Conservation (phyloP, 1,140 invertebrate genomes). For the Eueides isabella region DNA sequence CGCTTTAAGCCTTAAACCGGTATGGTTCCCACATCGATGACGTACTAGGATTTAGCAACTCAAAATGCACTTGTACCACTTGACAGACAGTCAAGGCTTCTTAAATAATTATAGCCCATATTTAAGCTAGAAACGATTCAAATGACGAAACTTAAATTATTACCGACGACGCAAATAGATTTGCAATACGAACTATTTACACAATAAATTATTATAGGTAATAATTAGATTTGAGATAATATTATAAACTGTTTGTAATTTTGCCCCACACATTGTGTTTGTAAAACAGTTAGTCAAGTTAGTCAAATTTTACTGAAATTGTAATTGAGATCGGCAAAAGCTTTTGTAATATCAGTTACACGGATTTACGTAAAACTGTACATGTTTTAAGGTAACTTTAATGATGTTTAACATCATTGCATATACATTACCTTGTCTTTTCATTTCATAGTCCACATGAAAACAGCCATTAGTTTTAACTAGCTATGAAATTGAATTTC, state of each 20-base stretch:
- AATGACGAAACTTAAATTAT: constrained; percentile 26
- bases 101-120: constrained; percentile 15
- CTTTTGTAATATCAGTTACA: no score
- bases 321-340: no score
- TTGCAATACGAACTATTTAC: constrained; percentile 18
- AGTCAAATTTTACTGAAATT: neutral
- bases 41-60: constrained; percentile 24
- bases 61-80: constrained; percentile 1
- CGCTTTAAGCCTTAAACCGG: neutral
- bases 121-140: constrained; percentile 20
- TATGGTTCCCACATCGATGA: constrained; percentile 18
- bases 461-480: constrained; percentile 1
- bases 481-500: constrained; percentile 9
- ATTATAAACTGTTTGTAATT: neutral
- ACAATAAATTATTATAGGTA: constrained; percentile 2
- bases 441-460: neutral
- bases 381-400: no score
- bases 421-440: neutral
- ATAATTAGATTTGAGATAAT: neutral
- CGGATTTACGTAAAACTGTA: no score
- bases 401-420: neutral
- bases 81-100: constrained; percentile 23
- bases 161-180: neutral
- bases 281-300: no score
- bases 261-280: no score